A percentile compares a stretch with the other conserved stretches of the same genome.
Conservation (phyloP, 1,140 invertebrate species). For the Trichomalopsis sarcophagae region DNA sequence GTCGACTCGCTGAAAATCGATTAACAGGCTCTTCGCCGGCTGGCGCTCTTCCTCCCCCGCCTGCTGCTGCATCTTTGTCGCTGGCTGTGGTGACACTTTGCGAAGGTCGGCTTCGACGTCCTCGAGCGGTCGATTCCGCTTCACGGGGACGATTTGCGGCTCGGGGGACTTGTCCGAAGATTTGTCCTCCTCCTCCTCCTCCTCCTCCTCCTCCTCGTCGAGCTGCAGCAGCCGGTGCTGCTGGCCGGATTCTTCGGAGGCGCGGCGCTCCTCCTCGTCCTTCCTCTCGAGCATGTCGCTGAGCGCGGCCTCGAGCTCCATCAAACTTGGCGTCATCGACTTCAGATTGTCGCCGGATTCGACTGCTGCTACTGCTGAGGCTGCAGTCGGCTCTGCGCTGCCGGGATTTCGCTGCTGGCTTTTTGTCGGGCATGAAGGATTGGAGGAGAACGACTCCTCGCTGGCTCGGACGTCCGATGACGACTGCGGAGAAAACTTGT, state of each 20-base stretch:
- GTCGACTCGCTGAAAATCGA: slow-evolving; percentile 22
- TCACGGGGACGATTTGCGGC: slow-evolving; percentile 59
- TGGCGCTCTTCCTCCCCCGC: not conserved
- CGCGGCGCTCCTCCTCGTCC: slow-evolving; percentile 56
- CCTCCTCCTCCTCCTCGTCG: slow-evolving; percentile 36
- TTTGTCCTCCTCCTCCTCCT: slow-evolving; percentile 49
- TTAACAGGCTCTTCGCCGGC: not conserved
- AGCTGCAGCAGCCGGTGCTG: not conserved
- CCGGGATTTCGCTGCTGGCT: not conserved
- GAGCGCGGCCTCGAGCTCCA: slow-evolving; percentile 69
- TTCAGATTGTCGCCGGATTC: slow-evolving; percentile 62
- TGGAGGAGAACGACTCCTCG: not conserved
- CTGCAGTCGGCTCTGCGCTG: not conserved
- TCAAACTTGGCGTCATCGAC: slow-evolving; percentile 72
- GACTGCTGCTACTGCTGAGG: not conserved
- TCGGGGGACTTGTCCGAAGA: slow-evolving; percentile 57
- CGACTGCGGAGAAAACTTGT: not conserved
- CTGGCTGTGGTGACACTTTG: not conserved
- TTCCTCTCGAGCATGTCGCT: slow-evolving; percentile 71
- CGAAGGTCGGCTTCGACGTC: slow-evolving; percentile 47
- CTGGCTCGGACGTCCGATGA: not conserved
- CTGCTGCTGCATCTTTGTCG: not conserved
- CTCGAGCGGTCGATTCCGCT: slow-evolving; percentile 28
- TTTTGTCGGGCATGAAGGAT: not conserved
- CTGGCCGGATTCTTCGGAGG: not conserved